Evolutionary conservation across 2,797 vertebrate genomes (phyloP).

Genomic region (Alcedo quadribrachys): DNA sequence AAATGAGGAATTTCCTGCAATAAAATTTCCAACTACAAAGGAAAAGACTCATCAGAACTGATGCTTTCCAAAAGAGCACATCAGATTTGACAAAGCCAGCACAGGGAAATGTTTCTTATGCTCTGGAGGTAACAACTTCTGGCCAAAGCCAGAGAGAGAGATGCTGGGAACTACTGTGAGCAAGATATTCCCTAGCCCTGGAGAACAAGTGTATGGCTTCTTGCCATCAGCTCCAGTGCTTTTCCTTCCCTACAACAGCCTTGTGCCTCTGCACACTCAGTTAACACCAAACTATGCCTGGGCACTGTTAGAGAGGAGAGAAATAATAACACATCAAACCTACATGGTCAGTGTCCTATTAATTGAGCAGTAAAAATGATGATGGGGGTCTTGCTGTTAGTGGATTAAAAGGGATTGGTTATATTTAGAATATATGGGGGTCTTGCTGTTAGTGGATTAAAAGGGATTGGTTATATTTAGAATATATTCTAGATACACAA

Average conservation of each 20-base stretch:
- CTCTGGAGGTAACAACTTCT: neutral
- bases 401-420: neutral
- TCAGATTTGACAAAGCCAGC: neutral
- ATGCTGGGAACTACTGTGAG: neutral
- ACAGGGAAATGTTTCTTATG: neutral
- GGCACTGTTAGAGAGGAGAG: neutral
- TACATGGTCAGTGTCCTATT: rapidly evolving
- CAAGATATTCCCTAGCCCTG: neutral
- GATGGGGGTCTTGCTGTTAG: neutral
- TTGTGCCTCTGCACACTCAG: neutral
- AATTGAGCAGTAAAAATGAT: neutral
- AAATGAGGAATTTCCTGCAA: neutral
- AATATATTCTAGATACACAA: neutral
- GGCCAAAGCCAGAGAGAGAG: neutral
- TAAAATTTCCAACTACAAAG: neutral
- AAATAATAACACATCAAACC: neutral
- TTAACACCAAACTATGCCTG: neutral
- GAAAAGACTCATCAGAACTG: neutral
- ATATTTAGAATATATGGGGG: neutral
- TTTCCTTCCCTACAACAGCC: neutral
- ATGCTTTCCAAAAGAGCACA: neutral
- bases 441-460: neutral
- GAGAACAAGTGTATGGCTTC: neutral
- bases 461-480: neutral
- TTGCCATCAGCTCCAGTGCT: rapidly evolving